Evolutionary conservation across 2,888 invertebrate genomes (phyloP).

Genomic region (Trilocha varians): DNA sequence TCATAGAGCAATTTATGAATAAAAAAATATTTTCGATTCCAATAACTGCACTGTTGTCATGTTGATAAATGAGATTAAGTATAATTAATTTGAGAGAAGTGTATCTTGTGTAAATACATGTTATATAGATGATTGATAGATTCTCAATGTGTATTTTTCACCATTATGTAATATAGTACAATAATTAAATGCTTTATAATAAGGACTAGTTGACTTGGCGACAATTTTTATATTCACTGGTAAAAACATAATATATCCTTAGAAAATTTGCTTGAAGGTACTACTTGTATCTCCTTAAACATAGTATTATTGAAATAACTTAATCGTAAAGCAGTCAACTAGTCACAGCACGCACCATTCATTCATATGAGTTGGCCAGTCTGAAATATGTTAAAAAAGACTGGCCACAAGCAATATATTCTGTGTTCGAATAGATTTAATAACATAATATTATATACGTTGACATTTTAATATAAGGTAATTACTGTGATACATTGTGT

Average conservation of each 20-base stretch:
- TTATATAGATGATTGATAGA: neutral
- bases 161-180: neutral
- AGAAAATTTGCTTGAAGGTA: too few species aligned
- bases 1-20: too few species aligned
- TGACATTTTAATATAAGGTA: neutral
- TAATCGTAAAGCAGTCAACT: too few species aligned
- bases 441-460: constrained; percentile 4
- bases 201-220: constrained; percentile 17
- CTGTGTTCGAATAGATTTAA: constrained; percentile 10
- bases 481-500: constrained; percentile 1
- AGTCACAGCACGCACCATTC: too few species aligned
- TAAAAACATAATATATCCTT: too few species aligned
- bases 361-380: constrained; percentile 24
- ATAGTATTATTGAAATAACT: too few species aligned
- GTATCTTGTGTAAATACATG: neutral
- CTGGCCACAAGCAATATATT: constrained; percentile 23
- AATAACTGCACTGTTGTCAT: too few species aligned
- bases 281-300: too few species aligned
- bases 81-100: neutral
- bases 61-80: neutral
- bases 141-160: neutral
- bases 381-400: constrained; percentile 52
- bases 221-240: constrained; percentile 18
- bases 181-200: neutral
- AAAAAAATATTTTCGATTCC: too few species aligned